A percentile compares a stretch with the other conserved stretches of the same genome.
Conservation (phyloP, 2,888 invertebrate genomes). For the Dione juno region DNA sequence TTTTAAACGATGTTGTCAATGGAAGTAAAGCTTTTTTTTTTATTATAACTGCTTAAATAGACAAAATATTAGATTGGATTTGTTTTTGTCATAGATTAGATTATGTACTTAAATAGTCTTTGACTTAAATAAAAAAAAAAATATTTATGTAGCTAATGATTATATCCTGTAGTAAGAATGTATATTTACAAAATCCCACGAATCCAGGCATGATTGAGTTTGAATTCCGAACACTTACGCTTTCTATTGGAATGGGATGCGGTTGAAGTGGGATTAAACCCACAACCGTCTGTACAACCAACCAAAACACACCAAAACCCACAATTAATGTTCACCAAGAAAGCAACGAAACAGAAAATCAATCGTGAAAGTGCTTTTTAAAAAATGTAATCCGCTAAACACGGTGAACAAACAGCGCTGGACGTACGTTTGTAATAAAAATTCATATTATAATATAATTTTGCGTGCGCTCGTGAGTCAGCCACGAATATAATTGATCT, state of each 20-base stretch:
- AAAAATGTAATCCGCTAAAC: slow-evolving; percentile 28
- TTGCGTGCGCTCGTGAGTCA: slow-evolving; percentile 45
- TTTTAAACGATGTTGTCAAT: not conserved
- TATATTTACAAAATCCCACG: no score
- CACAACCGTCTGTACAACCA: no score
- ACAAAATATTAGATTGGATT: not conserved
- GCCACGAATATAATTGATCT: slow-evolving; percentile 53
- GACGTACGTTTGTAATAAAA: slow-evolving; percentile 22
- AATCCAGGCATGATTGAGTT: no score
- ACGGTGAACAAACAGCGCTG: slow-evolving; percentile 32
- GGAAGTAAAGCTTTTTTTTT: not conserved
- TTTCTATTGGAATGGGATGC: no score
- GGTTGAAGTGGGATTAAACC: no score
- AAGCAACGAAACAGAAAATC: slow-evolving; percentile 27
- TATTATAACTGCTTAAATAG: not conserved
- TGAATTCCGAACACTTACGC: no score
- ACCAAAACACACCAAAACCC: not conserved
- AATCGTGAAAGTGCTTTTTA: slow-evolving; percentile 21
- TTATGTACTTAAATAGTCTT: no score
- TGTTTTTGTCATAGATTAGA: not conserved
- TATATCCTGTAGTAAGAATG: no score
- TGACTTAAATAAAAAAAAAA: no score
- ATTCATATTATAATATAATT: slow-evolving; percentile 47
- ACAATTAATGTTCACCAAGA: not conserved
- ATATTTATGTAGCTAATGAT: no score